Base-by-base conservation (phyloP, 2,888 invertebrate species). In the Poecilobothrus nobilitatus region DNA sequence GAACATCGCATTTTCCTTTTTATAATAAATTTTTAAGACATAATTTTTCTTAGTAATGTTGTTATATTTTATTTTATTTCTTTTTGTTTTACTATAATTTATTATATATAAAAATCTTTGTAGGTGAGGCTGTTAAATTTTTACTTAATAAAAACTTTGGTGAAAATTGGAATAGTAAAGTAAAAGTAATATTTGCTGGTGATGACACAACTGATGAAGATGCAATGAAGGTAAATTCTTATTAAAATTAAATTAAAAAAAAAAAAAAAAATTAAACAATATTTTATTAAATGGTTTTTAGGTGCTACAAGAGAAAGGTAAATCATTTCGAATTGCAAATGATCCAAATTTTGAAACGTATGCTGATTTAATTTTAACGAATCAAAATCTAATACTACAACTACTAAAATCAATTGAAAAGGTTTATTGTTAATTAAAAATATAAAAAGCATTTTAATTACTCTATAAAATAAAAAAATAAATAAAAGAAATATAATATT, bases 151-250 rank as follows among this genome's bases (percentile, higher is more conserved):
- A 88, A 0, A 87, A 89, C 18, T 91, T 90, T 74, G 91, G 91
- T 0, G 84, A 87, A 0, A 86, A 90, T 76, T 91, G 90, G 90
- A 83, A 86, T 69, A 86, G 89, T 74, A 79, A 89, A 65, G 86
- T 89, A 67, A 83, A 88, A 72, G 89, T 93, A 72, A 90, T 94
- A 71, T 94, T 94, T 76, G 93, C 89, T 44, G 94, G 94, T 71
- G 94, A 94, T 80, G 94, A 94, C 80, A 88, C 87, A 69, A 94
- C 94, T 0, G 94, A 94, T 78, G 94, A 94, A 82, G 94, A 94
- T 80, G 94, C 93, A 61, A 94, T 94, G 91, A 84, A 87, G 85
- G 92, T 92, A 78, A 76, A 76, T 73, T n/a, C n/a, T 12, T 34
- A 18, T 63, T 27, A 27, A 27, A 27, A 27, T 5, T n/a, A 27